Base-by-base conservation (phyloP, 2,797 vertebrate species). In the Halcyon smyrnensis region DNA sequence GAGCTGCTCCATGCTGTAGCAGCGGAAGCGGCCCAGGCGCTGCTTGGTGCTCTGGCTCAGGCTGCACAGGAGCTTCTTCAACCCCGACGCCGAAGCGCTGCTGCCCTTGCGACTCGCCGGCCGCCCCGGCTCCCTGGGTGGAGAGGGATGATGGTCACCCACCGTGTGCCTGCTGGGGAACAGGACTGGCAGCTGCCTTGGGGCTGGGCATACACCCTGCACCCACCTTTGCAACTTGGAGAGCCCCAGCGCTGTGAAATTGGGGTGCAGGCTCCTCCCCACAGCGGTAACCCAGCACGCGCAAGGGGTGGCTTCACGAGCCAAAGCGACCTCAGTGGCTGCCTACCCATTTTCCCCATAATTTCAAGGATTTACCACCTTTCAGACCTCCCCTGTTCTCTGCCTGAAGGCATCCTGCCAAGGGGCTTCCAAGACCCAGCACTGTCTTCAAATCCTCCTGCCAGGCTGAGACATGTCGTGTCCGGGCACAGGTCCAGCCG, bases 1-100 rank as follows among this genome's bases (percentile, higher is more conserved):
- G 34, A 98, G 98, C 94, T 98, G 98, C 92, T 98, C 98, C 97
- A 98, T 96, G 45, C 98, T 98, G 82, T 96, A 97, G 93, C 98
- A 98, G 68, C 95, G 97, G 83, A 98, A 97, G 65, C 97, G 97
- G 73, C 96, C 97, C 74, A 98, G 67, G 81, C 91, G 98, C 89
- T 98, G 97, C 83, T 97, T 96, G 4, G 98, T 95, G 63, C 93
- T 95, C 91, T 98, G 98, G 78, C 98, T 97, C 93, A 98, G 93
- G 78, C 95, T 95, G 12, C 95, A 79, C 92, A 98, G 96, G 32
- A 98, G 94, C 77, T 98, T 98, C 75, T 96, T 98, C 76, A 98
- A 96, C 46, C 98, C 97, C 5, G 93, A 93, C 0, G 93, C 60
- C 0, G 97, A 97, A 32, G 94, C 7, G 0, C 95, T 71, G 48